These are phyloP conservation scores for Ips nitidus DNA, from an alignment of 1,140 invertebrate genomes.

Conservation along the genomic window DNA sequence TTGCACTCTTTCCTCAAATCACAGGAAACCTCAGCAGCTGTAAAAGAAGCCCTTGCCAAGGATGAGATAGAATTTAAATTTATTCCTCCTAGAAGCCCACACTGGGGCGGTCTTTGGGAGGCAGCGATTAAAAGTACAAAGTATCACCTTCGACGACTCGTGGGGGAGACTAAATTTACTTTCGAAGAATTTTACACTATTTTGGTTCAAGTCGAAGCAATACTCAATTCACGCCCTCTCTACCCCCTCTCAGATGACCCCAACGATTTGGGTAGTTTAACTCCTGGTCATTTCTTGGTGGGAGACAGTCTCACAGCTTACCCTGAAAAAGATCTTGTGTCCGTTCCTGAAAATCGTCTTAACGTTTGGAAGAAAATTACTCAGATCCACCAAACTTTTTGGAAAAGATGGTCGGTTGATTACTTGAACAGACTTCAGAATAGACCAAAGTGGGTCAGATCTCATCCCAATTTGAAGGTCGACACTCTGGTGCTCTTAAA, in stretches of 20 bases:
- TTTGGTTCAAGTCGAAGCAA: slow-evolving; percentile 37
- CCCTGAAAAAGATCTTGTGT: slow-evolving; percentile 31
- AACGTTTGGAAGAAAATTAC: slow-evolving; percentile 2
- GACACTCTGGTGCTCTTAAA: slow-evolving; percentile 44
- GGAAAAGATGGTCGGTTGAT: slow-evolving; percentile 39
- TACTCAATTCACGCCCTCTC: slow-evolving; percentile 48
- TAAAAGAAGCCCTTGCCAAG: neutral
- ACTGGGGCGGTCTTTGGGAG: slow-evolving; percentile 43
- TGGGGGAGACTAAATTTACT: too few species aligned
- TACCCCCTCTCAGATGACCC: slow-evolving; percentile 39
- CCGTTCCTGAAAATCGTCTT: slow-evolving; percentile 30
- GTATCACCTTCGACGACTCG: slow-evolving; percentile 41
- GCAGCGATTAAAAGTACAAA: slow-evolving; percentile 42
- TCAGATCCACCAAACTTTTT: slow-evolving; percentile 40
- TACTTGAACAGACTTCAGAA: slow-evolving; percentile 31
- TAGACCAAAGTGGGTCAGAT: slow-evolving; percentile 14
- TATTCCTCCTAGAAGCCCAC: slow-evolving; percentile 39
- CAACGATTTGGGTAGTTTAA: slow-evolving; percentile 41
- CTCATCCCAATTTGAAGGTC: neutral
- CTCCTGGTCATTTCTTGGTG: slow-evolving; percentile 51
- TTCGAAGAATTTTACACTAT: too few species aligned
- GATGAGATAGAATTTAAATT: slow-evolving; percentile 40
- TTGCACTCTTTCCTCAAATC: slow-evolving; percentile 15
- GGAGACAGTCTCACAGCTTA: slow-evolving; percentile 41
- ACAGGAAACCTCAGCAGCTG: neutral